Percentiles rank a stretch among this genome's conserved stretches.
Evolutionary conservation across 2,797 vertebrate species (phyloP).

Genomic region (Chanos chanos): DNA sequence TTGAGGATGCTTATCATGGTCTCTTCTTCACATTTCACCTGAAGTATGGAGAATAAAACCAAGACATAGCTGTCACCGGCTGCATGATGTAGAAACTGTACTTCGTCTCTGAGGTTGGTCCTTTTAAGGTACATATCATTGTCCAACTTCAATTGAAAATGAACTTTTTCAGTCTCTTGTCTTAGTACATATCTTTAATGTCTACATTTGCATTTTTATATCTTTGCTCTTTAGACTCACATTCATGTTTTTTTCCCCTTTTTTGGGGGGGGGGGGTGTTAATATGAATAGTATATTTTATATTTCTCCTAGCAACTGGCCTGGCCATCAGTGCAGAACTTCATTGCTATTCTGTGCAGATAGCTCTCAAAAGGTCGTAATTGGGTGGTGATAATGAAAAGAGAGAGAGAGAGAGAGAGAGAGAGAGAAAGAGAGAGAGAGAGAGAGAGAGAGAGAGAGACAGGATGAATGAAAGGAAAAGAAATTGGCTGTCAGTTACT

Average conservation of each 20-base stretch:
- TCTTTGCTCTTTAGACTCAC: neutral
- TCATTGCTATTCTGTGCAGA: conserved; percentile 21
- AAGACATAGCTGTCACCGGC: conserved; percentile 14
- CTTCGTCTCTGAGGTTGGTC: neutral
- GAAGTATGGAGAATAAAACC: conserved; percentile 26
- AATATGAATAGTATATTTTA: neutral
- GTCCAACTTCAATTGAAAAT: conserved; percentile 13
- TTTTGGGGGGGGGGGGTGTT: too few species aligned
- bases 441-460: neutral
- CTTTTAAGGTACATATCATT: conserved; percentile 15
- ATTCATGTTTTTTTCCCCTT: too few species aligned
- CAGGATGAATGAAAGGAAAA: neutral
- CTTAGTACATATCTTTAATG: conserved; percentile 11
- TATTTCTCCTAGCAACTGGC: neutral
- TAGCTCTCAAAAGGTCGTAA: conserved; percentile 22
- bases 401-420: neutral
- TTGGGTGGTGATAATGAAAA: conserved; percentile 17
- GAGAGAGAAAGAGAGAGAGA: neutral
- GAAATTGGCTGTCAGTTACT: neutral
- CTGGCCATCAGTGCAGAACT: neutral
- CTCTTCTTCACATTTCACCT: conserved; percentile 25
- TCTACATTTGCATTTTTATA: conserved; percentile 27
- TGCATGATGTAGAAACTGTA: neutral
- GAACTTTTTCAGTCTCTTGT: conserved; percentile 1
- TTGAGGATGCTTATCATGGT: conserved; percentile 28